These are phyloP conservation scores for Sarcophaga rosellei DNA, from an alignment of 2,888 invertebrate species.

Conservation along the genomic window DNA sequence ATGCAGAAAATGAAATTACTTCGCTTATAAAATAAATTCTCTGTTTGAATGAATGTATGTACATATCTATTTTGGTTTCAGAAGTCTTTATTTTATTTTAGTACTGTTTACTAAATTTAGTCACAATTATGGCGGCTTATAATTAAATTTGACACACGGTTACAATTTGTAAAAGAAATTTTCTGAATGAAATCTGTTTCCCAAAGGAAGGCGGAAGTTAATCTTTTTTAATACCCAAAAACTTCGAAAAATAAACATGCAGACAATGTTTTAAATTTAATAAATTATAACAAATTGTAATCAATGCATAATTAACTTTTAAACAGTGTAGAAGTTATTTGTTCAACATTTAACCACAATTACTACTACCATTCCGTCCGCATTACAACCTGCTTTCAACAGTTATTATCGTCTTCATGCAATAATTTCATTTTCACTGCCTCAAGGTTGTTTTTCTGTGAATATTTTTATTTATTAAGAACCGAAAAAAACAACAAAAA, in stretches of 20 bases:
- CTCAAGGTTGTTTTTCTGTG: conserved; percentile 40
- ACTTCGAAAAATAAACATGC: too few species aligned
- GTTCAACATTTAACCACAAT: not conserved
- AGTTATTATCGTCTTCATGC: conserved; percentile 14
- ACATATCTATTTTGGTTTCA: not conserved
- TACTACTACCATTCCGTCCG: not conserved
- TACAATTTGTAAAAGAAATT: not conserved
- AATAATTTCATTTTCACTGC: conserved; percentile 41
- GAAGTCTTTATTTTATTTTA: not conserved
- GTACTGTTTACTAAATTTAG: not conserved
- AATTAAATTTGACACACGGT: not conserved
- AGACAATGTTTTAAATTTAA: too few species aligned
- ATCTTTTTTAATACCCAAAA: too few species aligned
- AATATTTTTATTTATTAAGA: conserved; percentile 10
- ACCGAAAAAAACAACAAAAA: not conserved
- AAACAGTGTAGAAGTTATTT: not conserved
- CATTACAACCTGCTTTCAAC: conserved; percentile 8
- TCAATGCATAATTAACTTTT: not conserved
- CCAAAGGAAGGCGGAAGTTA: too few species aligned
- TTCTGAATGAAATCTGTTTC: not conserved
- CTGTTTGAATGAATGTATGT: too few species aligned
- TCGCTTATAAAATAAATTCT: not conserved
- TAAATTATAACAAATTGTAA: not conserved
- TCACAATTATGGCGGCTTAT: not conserved
- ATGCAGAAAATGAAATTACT: not conserved